Evolutionary conservation across 2,888 invertebrate species (phyloP).

Genomic region (Trachelus stipa): DNA sequence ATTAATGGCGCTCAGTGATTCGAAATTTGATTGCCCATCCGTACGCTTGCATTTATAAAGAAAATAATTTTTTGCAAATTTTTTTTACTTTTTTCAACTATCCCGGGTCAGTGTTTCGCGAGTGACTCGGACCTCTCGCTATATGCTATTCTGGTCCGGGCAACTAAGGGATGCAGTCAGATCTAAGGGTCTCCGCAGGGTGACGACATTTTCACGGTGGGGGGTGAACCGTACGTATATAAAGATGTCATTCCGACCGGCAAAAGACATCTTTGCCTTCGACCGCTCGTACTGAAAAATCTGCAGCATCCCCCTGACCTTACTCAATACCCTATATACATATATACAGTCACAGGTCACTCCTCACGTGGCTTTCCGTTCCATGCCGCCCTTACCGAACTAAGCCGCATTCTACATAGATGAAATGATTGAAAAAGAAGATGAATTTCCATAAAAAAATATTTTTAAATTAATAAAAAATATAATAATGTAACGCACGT

Average conservation of each 20-base stretch:
- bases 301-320: constrained; percentile 10
- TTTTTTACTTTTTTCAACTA: background rate
- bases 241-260: constrained; percentile 56
- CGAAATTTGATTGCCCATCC: background rate
- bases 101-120: background rate
- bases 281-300: constrained; percentile 1
- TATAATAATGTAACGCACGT: too few species aligned
- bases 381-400: background rate
- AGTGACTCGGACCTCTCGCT: background rate
- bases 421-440: background rate
- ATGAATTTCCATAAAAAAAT: background rate
- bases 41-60: background rate
- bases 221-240: constrained; percentile 47
- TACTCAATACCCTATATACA: background rate
- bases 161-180: constrained; percentile 44
- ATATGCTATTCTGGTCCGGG: background rate
- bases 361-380: background rate
- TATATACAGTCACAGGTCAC: background rate
- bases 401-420: background rate
- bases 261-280: constrained; percentile 39
- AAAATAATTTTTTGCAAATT: too few species aligned
- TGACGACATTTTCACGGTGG: constrained; percentile 62
- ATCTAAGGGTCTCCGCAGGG: constrained; percentile 58
- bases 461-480: too few species aligned
- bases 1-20: background rate